Evolutionary conservation across 2,797 vertebrate genomes (phyloP).

Genomic region (Molossus molossus): DNA sequence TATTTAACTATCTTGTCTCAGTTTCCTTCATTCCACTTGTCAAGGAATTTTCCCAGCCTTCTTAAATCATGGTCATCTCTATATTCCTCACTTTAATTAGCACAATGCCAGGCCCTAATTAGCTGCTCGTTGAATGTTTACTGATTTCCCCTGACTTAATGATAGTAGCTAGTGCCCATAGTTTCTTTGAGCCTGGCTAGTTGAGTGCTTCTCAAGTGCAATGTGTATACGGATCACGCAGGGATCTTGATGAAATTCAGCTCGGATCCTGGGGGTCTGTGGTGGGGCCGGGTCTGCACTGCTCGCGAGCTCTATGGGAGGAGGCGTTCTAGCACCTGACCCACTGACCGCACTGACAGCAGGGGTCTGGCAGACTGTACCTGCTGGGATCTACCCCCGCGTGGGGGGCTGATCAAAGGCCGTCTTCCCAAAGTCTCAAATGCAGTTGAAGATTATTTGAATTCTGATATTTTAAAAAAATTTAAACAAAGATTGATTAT

Average conservation of each 20-base stretch:
- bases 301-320: neutral
- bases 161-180: neutral
- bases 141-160: neutral
- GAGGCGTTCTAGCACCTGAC: neutral
- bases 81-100: neutral
- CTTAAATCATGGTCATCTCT: neutral
- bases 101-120: neutral
- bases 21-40: neutral
- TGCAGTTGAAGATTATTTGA: neutral
- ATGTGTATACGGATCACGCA: no score
- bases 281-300: neutral
- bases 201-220: neutral
- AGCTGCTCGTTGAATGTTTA: neutral
- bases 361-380: no score
- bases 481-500: neutral
- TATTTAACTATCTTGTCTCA: neutral
- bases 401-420: neutral
- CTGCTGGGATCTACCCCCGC: rapidly evolving
- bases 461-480: neutral
- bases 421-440: neutral
- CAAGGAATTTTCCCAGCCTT: neutral
- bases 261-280: neutral
- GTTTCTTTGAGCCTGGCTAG: neutral
- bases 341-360: no score
- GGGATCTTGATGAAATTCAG: neutral